Evolutionary conservation across 2,113 vertebrate species (phyloP).

Genomic region (Etheostoma spectabile): DNA sequence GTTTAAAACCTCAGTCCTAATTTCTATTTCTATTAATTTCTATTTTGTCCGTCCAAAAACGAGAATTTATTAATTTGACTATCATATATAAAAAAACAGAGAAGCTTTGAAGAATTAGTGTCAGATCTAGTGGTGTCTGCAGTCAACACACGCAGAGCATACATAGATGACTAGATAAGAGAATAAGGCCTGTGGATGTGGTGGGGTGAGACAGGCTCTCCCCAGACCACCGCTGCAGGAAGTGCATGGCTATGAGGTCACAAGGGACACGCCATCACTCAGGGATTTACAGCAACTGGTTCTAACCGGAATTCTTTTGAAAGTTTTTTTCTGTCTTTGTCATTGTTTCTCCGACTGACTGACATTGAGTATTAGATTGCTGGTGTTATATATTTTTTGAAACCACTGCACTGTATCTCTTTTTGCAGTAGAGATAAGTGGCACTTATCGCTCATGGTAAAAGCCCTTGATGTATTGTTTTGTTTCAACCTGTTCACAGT

Average conservation of each 20-base stretch:
- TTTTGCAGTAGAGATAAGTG: constrained; percentile 43
- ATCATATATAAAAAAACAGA: background rate
- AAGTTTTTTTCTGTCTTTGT: constrained; percentile 52
- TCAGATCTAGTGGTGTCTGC: background rate
- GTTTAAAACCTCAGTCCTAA: background rate
- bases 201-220: constrained; percentile 33
- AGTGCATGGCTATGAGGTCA: constrained; percentile 74
- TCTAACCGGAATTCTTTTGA: constrained; percentile 61
- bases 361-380: constrained; percentile 16
- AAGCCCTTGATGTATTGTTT: constrained; percentile 10
- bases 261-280: constrained; percentile 53
- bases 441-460: constrained; percentile 29
- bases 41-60: background rate
- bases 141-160: constrained; percentile 21
- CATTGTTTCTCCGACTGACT: constrained; percentile 9
- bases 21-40: no score
- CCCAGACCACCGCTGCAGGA: constrained; percentile 66
- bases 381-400: constrained; percentile 27
- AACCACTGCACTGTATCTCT: background rate
- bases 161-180: constrained; percentile 66
- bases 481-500: background rate
- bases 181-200: constrained; percentile 49
- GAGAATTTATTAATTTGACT: background rate
- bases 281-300: constrained; percentile 74
- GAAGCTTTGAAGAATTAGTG: background rate